Evolutionary conservation across 2,797 vertebrate species (phyloP), one percentile per base, ranked within the genome.

Genomic region (Myripristis jacobus): DNA sequence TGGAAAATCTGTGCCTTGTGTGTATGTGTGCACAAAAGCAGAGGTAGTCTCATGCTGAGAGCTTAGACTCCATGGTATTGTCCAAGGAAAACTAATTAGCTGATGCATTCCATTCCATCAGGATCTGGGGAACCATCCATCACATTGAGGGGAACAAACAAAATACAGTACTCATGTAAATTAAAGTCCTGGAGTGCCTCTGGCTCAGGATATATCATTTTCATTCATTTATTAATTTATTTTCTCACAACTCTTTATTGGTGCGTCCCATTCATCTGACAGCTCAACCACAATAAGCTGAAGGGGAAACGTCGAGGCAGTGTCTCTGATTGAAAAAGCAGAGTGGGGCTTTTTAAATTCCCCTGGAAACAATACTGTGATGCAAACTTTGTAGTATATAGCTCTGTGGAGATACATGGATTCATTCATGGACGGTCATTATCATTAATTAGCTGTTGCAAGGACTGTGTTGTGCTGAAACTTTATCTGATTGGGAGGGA

Each of bases 31-130:
- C n/a, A 27, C 18, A 46, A 72, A 67, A 64, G 27, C n/a, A 6
- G 55, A 59, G 58, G 31, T 27, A 48, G 48, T 80, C 53, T 36
- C 66, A 38, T 38, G 54, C 60, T 75, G 31, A 78, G 81, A 62
- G 58, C 62, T 74, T 19, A 70, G 46, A 53, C 54, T 83, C 67
- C 54, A 72, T 71, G 75, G 74, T 79, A 87, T 84, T 92, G 88
- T 91, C 87, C 66, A 69, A 80, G 77, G 64, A 88, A 92, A 93
- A 91, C 90, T 93, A 94, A 94, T 93, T 92, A 93, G 86, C 82
- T 92, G 92, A 94, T 93, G 89, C 86, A 91, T 88, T 93, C 88
- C 85, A 91, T 92, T 92, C 87, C 85, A 85, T 93, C 91, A 90
- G 72, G 70, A 75, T 89, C 79, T 70, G 24, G 69, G 71, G 88